Conservation (phyloP, 2,113 vertebrate genomes). For the Delphinus delphis region DNA sequence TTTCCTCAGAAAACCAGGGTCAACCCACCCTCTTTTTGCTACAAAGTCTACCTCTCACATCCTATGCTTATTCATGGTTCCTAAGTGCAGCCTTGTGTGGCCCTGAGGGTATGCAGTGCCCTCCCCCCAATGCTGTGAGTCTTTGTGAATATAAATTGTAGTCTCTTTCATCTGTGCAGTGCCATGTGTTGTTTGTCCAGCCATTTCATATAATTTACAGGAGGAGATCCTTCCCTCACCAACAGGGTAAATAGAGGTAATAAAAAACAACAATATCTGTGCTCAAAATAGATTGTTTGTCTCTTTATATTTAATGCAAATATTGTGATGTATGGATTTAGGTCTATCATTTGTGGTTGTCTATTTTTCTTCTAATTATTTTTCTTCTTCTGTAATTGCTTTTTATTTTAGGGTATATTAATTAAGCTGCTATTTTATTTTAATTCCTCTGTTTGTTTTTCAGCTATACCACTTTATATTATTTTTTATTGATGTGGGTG, state of each 20-base stretch:
- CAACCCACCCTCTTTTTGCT: not conserved
- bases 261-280: not conserved
- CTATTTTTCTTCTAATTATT: not conserved
- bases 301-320: not conserved
- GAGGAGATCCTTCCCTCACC: not conserved
- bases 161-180: not conserved
- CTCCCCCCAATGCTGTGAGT: not conserved
- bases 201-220: not conserved
- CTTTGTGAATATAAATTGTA: not conserved
- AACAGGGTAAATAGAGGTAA: not conserved
- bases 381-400: not conserved
- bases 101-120: accelerated
- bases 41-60: not conserved
- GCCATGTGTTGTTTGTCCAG: not conserved
- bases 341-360: not conserved
- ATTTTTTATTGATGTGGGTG: not conserved
- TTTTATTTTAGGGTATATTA: not conserved
- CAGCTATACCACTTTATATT: not conserved
- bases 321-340: not conserved
- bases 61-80: not conserved
- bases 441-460: not conserved
- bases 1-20: not conserved
- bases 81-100: too few species aligned
- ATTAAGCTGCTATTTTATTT: not conserved
- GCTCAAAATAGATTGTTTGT: not conserved